phyloP scores from a whole-genome alignment of 2,888 invertebrate species.

The Cephus pulcher region DNA sequence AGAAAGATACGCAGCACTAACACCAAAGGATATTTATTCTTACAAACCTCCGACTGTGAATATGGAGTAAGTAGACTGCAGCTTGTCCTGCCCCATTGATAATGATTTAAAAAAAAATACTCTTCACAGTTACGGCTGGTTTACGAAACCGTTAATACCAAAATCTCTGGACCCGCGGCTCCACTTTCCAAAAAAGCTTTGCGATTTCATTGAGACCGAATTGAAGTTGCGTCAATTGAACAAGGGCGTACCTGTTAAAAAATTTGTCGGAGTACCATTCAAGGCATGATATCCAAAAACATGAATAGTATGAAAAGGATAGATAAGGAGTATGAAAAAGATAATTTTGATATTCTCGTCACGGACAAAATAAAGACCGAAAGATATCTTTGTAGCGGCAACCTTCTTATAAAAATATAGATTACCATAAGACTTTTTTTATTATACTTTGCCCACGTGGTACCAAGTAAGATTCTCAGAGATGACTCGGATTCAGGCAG shows the following conservation, averaged over 20 bases:
- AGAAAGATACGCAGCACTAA: conserved; percentile 32
- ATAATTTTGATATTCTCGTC: background rate
- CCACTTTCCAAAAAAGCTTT: conserved; percentile 40
- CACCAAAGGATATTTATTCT: conserved; percentile 47
- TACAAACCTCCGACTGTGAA: conserved; percentile 52
- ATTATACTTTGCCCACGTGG: background rate
- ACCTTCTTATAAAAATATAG: background rate
- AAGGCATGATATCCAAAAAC: conserved; percentile 23
- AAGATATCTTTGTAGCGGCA: background rate
- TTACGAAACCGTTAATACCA: conserved; percentile 40
- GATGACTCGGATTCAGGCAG: background rate
- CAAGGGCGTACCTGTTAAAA: conserved; percentile 35
- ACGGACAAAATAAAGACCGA: background rate
- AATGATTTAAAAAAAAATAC: background rate
- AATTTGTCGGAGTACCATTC: conserved; percentile 49
- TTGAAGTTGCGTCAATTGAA: conserved; percentile 40
- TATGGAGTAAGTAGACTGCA: conserved; percentile 49
- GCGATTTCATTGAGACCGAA: conserved; percentile 49
- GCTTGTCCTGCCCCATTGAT: background rate
- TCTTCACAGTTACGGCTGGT: conserved; percentile 57
- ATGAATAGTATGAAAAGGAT: background rate
- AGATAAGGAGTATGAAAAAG: background rate
- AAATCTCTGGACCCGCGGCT: conserved; percentile 47
- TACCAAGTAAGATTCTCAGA: background rate
- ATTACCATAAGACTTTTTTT: background rate